Percentiles rank a stretch among this genome's conserved stretches.
phyloP scores from a whole-genome alignment of 2,888 invertebrate species.

The Rhorus exstirpatorius region DNA sequence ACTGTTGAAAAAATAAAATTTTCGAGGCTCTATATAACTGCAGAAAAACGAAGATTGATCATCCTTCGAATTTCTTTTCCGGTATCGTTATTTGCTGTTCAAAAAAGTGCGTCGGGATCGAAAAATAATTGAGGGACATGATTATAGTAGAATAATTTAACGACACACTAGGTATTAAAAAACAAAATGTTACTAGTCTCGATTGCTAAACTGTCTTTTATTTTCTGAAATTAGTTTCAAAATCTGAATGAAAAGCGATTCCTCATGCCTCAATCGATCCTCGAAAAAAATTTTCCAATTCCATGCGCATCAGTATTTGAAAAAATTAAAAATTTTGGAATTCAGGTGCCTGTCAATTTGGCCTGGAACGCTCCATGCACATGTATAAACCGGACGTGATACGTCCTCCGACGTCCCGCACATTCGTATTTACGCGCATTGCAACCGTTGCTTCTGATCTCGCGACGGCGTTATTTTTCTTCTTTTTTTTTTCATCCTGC shows the following conservation, averaged over 20 bases:
- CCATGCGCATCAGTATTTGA: no score
- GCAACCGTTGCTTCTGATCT: constrained; percentile 53
- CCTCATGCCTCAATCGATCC: no score
- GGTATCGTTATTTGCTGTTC: not conserved
- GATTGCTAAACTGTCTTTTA: no score
- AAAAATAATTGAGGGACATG: no score
- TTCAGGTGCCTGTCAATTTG: not conserved
- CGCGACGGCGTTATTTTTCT: constrained; percentile 37
- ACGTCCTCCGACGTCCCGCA: constrained; percentile 53
- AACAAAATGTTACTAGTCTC: no score
- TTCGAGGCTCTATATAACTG: not conserved
- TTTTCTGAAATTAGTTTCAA: no score
- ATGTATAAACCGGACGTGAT: constrained; percentile 42
- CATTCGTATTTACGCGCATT: constrained; percentile 55
- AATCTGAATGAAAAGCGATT: no score
- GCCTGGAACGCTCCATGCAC: constrained; percentile 4
- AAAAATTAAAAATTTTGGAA: no score
- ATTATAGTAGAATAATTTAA: no score
- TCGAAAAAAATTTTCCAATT: no score
- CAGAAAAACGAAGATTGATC: constrained; percentile 1
- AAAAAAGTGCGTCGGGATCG: no score
- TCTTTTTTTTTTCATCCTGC: constrained; percentile 46
- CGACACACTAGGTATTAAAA: no score
- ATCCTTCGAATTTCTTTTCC: not conserved
- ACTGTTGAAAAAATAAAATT: constrained; percentile 13